phyloP scores from a whole-genome alignment of 2,888 invertebrate species.

The Drosophila basisetae region DNA sequence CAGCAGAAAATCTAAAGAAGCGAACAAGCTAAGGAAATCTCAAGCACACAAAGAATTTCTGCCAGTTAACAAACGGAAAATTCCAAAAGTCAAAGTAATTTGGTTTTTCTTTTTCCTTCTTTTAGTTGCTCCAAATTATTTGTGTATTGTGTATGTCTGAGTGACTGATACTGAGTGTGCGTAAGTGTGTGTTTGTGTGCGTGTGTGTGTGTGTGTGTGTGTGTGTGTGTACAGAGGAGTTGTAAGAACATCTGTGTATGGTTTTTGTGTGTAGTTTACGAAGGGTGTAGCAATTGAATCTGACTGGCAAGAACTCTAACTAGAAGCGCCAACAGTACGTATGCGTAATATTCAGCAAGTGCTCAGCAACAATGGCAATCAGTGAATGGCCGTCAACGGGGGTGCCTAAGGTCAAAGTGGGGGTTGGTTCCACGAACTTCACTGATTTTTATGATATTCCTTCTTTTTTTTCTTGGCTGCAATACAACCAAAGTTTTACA shows the following conservation, averaged over 20 bases:
- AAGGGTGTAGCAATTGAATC: constrained; percentile 40
- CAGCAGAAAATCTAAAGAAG: constrained; percentile 54
- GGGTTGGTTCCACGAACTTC: constrained; percentile 13
- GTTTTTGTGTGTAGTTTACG: constrained; percentile 4
- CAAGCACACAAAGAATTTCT: constrained; percentile 52
- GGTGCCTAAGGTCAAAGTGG: not conserved
- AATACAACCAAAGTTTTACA: constrained; percentile 44
- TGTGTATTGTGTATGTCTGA: constrained; percentile 49
- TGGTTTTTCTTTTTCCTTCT: constrained; percentile 23
- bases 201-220: not conserved
- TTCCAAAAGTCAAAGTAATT: constrained; percentile 67
- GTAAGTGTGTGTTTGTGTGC: not conserved
- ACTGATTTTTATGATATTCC: constrained; percentile 59
- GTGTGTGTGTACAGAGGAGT: not conserved
- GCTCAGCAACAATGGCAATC: constrained; percentile 58
- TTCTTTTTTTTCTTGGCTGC: constrained; percentile 20
- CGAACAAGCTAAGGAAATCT: constrained; percentile 49
- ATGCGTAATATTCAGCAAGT: constrained; percentile 56
- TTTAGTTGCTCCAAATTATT: constrained; percentile 40
- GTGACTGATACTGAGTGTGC: not conserved
- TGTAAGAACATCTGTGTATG: constrained; percentile 9
- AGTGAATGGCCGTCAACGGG: constrained; percentile 18
- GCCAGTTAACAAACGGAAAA: constrained; percentile 63
- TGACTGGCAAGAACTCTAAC: constrained; percentile 39
- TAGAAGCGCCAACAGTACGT: constrained; percentile 43